Base-by-base conservation (phyloP, 2,888 invertebrate genomes). In the Hemithea aestivaria region DNA sequence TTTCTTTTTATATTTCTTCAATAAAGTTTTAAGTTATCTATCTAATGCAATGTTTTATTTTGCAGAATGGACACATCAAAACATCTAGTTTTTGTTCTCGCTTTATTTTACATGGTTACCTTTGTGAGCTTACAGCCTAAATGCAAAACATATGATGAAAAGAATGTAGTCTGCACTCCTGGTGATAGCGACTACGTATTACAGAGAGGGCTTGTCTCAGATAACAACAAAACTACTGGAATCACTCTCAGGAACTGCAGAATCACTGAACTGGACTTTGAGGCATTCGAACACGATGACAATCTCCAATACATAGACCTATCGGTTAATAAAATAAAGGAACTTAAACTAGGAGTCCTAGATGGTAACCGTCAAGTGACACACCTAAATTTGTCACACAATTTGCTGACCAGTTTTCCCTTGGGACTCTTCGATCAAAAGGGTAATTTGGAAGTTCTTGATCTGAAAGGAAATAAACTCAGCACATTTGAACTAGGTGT, bases 361-460 rank as follows among this genome's bases (percentile, higher is more conserved):
- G 72, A 78, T 25, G 71, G 52, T n/a, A 54, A 54, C 7, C 34
- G 25, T 9, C 40, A 53, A 31, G 48, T 75, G 2, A 64, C 54
- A 6, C 48, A 62, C 42, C 48, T 80, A 27, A 74, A 76, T 51
- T 51, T 78, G 7, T 74, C 77, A 0, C 40, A 64, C 24, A 80
- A 78, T 46, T 30, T 49, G 10, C 21, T 80, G 7, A 58, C 51
- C 1, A 58, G 52, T 5, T 58, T 78, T 10, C 69, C 70, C 1
- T 46, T 71, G 1, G 76, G 73, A 0, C 26, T 77, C 1, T 76
- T 80, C 10, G 69, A 78, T 40, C 55, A 69, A 22, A 67, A 59
- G 40, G 52, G 60, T 0, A 66, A 70, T 31, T 37, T 80, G 24
- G 53, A 62, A 42, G 34, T 62, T 1, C 51, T 80, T 4, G 74